Conservation (phyloP, 2,888 invertebrate genomes). For the Eristalis pertinax region DNA sequence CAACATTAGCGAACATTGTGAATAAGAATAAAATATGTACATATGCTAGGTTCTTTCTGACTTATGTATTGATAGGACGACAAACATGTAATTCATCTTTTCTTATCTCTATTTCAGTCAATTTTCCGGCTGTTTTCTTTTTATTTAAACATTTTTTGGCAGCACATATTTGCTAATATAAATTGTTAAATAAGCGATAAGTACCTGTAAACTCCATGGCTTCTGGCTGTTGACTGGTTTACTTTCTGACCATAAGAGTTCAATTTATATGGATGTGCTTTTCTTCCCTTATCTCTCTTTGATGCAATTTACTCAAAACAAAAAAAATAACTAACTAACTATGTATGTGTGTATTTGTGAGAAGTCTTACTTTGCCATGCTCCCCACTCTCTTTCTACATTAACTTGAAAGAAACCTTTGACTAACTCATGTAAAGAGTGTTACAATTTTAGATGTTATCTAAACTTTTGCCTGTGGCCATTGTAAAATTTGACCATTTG, state of each 20-base stretch:
- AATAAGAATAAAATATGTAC: too few species aligned
- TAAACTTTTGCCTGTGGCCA: too few species aligned
- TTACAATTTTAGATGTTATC: too few species aligned
- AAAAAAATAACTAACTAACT: too few species aligned
- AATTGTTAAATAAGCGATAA: background rate
- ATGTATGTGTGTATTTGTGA: background rate
- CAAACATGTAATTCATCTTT: too few species aligned
- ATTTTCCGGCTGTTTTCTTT: background rate
- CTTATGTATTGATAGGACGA: too few species aligned
- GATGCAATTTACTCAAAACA: background rate
- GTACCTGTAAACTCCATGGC: slow-evolving; percentile 34
- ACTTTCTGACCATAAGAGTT: background rate
- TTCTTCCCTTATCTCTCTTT: background rate
- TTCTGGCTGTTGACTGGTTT: slow-evolving; percentile 24
- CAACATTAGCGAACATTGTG: too few species aligned
- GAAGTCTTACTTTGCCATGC: background rate
- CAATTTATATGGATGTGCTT: slow-evolving; percentile 5
- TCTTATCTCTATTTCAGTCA: too few species aligned
- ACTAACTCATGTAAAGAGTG: too few species aligned
- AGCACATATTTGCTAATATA: background rate
- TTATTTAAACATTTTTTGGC: background rate
- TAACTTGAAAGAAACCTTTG: background rate
- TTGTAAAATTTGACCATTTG: too few species aligned
- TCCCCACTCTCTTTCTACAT: background rate
- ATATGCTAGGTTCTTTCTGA: too few species aligned